phyloP scores from a whole-genome alignment of 2,113 vertebrate species.

The Lophius piscatorius region DNA sequence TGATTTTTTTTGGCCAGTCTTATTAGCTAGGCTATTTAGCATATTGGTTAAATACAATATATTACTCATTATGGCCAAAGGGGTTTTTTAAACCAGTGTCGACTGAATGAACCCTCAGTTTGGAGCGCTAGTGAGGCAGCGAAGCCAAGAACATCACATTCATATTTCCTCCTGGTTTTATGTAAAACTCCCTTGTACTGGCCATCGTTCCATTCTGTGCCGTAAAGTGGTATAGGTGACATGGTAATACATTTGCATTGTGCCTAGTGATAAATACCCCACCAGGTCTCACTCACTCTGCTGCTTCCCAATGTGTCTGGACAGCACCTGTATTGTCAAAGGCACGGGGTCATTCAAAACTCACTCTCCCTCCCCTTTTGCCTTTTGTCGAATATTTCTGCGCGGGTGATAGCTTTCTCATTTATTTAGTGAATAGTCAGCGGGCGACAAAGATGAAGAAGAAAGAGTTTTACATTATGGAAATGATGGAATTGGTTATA shows the following conservation, averaged over 20 bases:
- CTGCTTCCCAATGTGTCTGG: constrained; percentile 77
- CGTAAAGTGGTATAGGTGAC: constrained; percentile 81
- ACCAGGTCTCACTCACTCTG: constrained; percentile 78
- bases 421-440: constrained; percentile 85
- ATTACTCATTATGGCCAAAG: constrained; percentile 41
- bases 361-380: constrained; percentile 62
- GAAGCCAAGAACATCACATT: constrained; percentile 47
- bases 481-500: constrained; percentile 82
- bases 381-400: constrained; percentile 81
- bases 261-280: constrained; percentile 83
- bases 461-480: constrained; percentile 83
- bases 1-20: constrained; percentile 27
- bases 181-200: constrained; percentile 65
- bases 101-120: constrained; percentile 51
- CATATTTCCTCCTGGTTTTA: constrained; percentile 67
- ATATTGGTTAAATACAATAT: constrained; percentile 43
- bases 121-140: constrained; percentile 17
- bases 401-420: constrained; percentile 83
- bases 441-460: constrained; percentile 56
- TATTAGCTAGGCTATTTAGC: constrained; percentile 44
- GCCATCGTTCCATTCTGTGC: constrained; percentile 69
- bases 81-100: constrained; percentile 37
- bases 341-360: constrained; percentile 79
- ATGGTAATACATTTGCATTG: constrained; percentile 83
- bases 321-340: constrained; percentile 75